phyloP scores from a whole-genome alignment of 2,113 vertebrate species.

The Trachemys scripta region DNA sequence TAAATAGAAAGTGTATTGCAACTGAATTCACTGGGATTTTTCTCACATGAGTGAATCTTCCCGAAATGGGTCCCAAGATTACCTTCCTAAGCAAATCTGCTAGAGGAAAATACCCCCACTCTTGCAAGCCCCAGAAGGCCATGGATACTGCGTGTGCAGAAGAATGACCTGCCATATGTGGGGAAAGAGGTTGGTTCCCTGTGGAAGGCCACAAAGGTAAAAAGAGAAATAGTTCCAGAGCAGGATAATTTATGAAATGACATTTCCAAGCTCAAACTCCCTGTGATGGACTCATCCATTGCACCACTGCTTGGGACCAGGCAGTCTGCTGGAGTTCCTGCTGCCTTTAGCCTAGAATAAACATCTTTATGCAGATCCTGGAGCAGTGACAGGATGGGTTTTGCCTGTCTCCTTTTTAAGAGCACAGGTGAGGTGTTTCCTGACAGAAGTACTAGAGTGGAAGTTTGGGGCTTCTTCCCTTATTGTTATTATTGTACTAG shows the following conservation, averaged over 20 bases:
- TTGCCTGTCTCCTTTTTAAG: neutral
- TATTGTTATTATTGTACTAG: neutral
- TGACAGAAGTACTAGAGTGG: neutral
- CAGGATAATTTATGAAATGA: neutral
- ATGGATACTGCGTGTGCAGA: neutral
- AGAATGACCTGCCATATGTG: neutral
- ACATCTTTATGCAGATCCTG: neutral
- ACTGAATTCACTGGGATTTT: neutral
- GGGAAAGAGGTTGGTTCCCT: neutral
- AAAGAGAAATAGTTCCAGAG: neutral
- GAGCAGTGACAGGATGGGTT: neutral
- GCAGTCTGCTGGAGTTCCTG: neutral
- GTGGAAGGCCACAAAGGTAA: neutral
- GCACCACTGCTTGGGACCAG: neutral
- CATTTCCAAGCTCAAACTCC: neutral
- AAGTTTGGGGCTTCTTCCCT: neutral
- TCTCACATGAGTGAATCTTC: neutral
- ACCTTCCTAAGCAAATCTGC: conserved; percentile 2
- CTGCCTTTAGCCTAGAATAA: neutral
- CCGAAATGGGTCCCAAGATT: neutral
- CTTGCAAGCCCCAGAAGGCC: neutral
- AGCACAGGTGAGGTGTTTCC: neutral
- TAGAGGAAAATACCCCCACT: neutral
- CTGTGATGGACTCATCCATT: neutral
- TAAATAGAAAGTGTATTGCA: neutral